A percentile compares a stretch with the other conserved stretches of the same genome.
These are phyloP conservation scores for Crypturellus undulatus DNA, from an alignment of 2,113 vertebrate genomes.

Conservation along the genomic window DNA sequence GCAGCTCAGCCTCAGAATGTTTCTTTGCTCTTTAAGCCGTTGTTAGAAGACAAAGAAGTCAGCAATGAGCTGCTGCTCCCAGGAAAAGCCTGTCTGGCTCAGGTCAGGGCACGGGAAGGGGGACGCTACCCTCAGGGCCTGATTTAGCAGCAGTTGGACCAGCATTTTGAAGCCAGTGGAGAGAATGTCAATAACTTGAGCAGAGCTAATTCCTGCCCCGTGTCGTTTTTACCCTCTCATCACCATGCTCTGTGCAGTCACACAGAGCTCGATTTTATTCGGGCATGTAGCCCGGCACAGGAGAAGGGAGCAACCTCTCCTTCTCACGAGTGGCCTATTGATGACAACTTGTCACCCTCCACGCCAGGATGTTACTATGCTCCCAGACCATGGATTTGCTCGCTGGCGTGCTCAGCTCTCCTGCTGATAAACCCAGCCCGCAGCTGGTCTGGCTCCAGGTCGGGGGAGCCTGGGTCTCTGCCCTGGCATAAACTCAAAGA, in stretches of 20 bases:
- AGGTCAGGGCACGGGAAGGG: not conserved
- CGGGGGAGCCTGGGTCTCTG: not conserved
- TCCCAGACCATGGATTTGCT: not conserved
- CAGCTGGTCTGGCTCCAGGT: not conserved
- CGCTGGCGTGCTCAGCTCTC: not conserved
- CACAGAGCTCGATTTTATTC: not conserved
- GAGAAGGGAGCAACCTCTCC: not conserved
- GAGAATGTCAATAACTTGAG: not conserved
- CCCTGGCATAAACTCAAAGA: not conserved
- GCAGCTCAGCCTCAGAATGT: not conserved
- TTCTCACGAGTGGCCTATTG: not conserved
- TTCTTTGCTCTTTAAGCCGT: slow-evolving; percentile 26
- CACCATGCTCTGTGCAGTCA: not conserved
- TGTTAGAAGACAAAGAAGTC: slow-evolving; percentile 2
- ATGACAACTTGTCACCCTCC: not conserved
- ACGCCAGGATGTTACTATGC: not conserved
- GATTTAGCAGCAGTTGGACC: not conserved
- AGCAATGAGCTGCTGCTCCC: slow-evolving; percentile 21
- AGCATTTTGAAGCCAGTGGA: not conserved
- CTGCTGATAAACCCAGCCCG: not conserved
- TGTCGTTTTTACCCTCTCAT: not conserved
- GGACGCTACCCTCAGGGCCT: not conserved
- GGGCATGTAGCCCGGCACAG: not conserved
- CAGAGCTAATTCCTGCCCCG: not conserved
- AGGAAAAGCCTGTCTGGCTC: not conserved